Evolutionary conservation across 1,140 invertebrate genomes (phyloP).

Genomic region (Dinoponera quadriceps): DNA sequence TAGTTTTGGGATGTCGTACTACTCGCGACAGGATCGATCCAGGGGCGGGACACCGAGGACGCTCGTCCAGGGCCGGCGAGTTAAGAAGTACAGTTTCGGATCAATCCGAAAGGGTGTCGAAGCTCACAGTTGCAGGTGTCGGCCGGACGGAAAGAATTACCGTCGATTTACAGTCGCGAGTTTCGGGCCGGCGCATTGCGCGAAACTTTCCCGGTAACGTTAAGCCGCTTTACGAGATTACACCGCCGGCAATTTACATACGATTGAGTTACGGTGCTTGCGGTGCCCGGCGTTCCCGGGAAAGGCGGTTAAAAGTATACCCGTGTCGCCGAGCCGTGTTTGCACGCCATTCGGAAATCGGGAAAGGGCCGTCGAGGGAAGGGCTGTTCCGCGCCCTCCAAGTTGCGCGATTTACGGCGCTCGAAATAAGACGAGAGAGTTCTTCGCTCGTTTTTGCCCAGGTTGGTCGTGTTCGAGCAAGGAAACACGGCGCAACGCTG

Average conservation of each 20-base stretch:
- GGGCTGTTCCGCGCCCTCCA: background rate
- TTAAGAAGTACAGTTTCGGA: slow-evolving; percentile 30
- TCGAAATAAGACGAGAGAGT: slow-evolving; percentile 26
- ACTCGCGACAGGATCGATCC: slow-evolving; percentile 69
- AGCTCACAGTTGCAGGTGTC: slow-evolving; percentile 26
- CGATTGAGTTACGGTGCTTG: slow-evolving; percentile 53
- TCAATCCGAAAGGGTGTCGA: slow-evolving; percentile 43
- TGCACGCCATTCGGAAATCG: slow-evolving; percentile 12
- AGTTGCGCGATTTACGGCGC: slow-evolving; percentile 29
- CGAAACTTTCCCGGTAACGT: slow-evolving; percentile 56
- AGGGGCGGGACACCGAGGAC: slow-evolving; percentile 41
- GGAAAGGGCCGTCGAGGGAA: background rate
- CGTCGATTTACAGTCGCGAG: slow-evolving; percentile 43
- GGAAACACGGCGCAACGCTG: background rate
- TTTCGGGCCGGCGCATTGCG: slow-evolving; percentile 8
- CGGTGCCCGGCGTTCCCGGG: background rate
- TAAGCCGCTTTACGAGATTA: slow-evolving; percentile 59
- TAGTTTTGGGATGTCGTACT: slow-evolving; percentile 71
- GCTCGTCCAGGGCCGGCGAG: background rate
- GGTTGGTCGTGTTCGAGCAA: background rate
- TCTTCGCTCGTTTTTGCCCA: background rate
- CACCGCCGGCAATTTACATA: slow-evolving; percentile 58
- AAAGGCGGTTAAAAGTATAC: slow-evolving; percentile 49
- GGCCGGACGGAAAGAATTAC: slow-evolving; percentile 47
- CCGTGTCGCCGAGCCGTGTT: slow-evolving; percentile 7